phyloP scores from a whole-genome alignment of 2,113 vertebrate genomes.

The Phalacrocorax brasilianus region DNA sequence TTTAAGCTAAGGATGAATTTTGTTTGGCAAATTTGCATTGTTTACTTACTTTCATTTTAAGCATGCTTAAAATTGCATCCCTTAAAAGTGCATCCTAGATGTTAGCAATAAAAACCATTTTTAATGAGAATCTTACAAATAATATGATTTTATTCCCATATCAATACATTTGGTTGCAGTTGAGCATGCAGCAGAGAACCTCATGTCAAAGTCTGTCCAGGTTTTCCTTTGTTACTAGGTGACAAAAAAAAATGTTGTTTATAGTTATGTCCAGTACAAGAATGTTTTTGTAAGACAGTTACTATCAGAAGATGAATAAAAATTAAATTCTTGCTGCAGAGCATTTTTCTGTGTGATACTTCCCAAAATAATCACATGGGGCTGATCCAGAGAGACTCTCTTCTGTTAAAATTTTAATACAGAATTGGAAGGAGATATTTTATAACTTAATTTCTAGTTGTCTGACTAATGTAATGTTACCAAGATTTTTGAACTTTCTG shows the following conservation, averaged over 20 bases:
- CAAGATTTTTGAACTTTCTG: not conserved
- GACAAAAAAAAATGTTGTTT: not conserved
- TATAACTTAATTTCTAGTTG: not conserved
- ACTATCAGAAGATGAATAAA: not conserved
- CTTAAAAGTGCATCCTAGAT: not conserved
- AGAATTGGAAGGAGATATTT: not conserved
- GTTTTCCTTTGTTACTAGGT: not conserved
- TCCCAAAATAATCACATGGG: not conserved
- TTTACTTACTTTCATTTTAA: not conserved
- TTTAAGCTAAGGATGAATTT: not conserved
- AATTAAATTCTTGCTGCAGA: not conserved
- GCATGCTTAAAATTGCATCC: not conserved
- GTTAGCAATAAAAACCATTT: not conserved
- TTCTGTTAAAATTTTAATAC: not conserved
- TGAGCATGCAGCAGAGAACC: not conserved
- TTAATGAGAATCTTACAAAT: not conserved
- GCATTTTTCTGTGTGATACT: not conserved
- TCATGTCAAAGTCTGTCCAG: not conserved
- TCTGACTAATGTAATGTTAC: not conserved
- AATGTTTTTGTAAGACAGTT: not conserved
- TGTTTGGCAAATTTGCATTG: not conserved
- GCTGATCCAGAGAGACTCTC: not conserved
- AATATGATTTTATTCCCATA: not conserved
- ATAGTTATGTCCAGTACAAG: not conserved
- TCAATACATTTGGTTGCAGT: not conserved